These are phyloP conservation scores for Erpetoichthys calabaricus DNA, from an alignment of 2,797 vertebrate genomes.

Conservation along the genomic window DNA sequence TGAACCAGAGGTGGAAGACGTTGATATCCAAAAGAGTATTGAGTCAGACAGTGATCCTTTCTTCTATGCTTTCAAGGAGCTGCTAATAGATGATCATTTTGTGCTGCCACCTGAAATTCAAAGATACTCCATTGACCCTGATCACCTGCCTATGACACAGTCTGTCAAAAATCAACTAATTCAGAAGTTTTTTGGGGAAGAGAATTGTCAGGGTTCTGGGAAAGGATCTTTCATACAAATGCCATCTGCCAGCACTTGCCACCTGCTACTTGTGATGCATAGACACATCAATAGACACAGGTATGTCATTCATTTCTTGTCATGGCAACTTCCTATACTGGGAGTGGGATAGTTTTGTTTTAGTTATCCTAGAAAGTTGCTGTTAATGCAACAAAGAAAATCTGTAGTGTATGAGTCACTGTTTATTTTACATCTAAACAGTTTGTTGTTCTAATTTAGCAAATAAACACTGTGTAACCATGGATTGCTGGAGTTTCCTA, in stretches of 20 bases:
- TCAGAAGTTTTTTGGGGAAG: constrained; percentile 33
- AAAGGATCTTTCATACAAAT: too few species aligned
- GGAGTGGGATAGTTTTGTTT: too few species aligned
- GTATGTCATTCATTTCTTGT: constrained; percentile 24
- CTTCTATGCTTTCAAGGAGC: constrained; percentile 26
- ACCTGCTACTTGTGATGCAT: constrained; percentile 43
- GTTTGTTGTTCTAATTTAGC: neutral
- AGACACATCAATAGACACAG: constrained; percentile 58
- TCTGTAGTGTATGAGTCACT: too few species aligned
- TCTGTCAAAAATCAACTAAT: constrained; percentile 48
- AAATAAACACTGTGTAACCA: neutral
- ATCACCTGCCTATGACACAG: constrained; percentile 55
- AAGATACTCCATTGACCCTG: constrained; percentile 46
- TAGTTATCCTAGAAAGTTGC: too few species aligned
- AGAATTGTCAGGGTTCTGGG: constrained; percentile 2
- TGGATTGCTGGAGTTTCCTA: too few species aligned
- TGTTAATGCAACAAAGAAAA: too few species aligned
- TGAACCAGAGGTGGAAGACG: constrained; percentile 11
- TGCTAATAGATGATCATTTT: constrained; percentile 37
- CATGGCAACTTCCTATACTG: neutral
- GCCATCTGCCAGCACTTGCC: constrained; percentile 19
- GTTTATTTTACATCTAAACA: too few species aligned
- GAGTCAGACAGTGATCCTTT: constrained; percentile 23
- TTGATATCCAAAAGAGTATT: neutral
- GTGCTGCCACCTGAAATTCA: constrained; percentile 46